phyloP scores from a whole-genome alignment of 2,888 invertebrate genomes.

The Eutolmus rufibarbis region DNA sequence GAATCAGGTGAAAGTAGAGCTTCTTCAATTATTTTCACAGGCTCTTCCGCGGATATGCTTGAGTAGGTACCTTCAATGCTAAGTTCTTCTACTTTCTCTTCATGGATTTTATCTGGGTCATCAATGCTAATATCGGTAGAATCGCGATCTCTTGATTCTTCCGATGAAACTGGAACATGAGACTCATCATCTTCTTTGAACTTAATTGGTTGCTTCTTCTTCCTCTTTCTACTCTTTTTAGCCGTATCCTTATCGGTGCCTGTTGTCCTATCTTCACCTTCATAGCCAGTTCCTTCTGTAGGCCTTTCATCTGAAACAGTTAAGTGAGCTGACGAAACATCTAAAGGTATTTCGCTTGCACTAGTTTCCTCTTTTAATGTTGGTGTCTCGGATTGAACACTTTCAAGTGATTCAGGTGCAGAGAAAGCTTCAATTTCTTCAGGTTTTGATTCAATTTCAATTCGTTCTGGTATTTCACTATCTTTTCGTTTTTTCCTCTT shows the following conservation, averaged over 20 bases:
- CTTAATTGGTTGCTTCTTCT: conserved; percentile 65
- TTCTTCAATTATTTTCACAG: conserved; percentile 74
- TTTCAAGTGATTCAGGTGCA: conserved; percentile 51
- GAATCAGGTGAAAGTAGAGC: conserved; percentile 67
- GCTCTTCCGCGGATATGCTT: conserved; percentile 66
- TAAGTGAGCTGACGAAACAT: not conserved
- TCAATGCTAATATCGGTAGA: conserved; percentile 52
- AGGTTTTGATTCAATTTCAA: conserved; percentile 58
- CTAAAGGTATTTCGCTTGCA: not conserved
- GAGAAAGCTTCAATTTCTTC: not conserved
- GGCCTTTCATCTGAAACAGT: conserved; percentile 59
- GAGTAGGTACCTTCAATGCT: conserved; percentile 59
- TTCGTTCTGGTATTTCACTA: conserved; percentile 51
- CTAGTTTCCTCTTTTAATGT: not conserved
- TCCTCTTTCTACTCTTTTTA: conserved; percentile 64
- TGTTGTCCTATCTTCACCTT: conserved; percentile 70
- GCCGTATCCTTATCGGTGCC: conserved; percentile 54
- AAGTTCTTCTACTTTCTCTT: conserved; percentile 60
- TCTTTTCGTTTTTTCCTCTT: conserved; percentile 68
- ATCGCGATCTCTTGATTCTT: conserved; percentile 60
- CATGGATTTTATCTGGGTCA: conserved; percentile 53
- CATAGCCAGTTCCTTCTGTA: conserved; percentile 71
- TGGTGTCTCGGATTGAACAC: not conserved
- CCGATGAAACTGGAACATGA: conserved; percentile 63
- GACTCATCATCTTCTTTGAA: conserved; percentile 64